A percentile compares a stretch with the other conserved stretches of the same genome.
These are phyloP conservation scores for Tortrix viridana DNA, from an alignment of 2,888 invertebrate species.

Conservation along the genomic window DNA sequence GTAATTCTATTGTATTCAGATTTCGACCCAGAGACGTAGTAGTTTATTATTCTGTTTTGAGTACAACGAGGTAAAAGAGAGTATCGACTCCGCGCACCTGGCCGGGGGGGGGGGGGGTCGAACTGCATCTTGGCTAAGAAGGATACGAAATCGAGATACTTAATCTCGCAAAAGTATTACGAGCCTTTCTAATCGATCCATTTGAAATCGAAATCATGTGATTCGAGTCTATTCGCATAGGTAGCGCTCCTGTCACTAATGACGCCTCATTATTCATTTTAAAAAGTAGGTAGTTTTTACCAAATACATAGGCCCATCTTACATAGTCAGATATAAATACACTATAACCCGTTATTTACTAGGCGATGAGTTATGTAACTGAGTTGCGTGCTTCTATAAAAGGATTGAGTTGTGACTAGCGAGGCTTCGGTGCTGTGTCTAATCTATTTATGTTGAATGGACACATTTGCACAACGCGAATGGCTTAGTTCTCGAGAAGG, in stretches of 20 bases:
- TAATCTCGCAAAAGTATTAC: background rate
- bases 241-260: slow-evolving; percentile 8
- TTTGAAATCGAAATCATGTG: slow-evolving; percentile 12
- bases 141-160: background rate
- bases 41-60: slow-evolving; percentile 24
- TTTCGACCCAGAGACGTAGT: slow-evolving; percentile 45
- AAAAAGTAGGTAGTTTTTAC: background rate
- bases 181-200: slow-evolving; percentile 6
- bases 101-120: no score
- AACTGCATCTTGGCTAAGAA: no score
- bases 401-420: slow-evolving; percentile 58
- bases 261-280: slow-evolving; percentile 12
- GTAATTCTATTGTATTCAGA: slow-evolving; percentile 56
- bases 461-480: slow-evolving; percentile 21
- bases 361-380: slow-evolving; percentile 1
- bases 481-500: slow-evolving; percentile 27
- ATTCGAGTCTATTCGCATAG: slow-evolving; percentile 3
- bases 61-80: slow-evolving; percentile 22
- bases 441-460: slow-evolving; percentile 31
- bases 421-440: slow-evolving; percentile 60
- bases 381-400: slow-evolving; percentile 47
- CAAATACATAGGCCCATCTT: slow-evolving; percentile 14
- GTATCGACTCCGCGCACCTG: background rate
- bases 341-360: slow-evolving; percentile 9
- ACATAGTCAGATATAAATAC: background rate